Percentiles rank a stretch among this genome's conserved stretches.
These are phyloP conservation scores for Ormyrus rosae DNA, from an alignment of 2,888 invertebrate species.

Conservation along the genomic window DNA sequence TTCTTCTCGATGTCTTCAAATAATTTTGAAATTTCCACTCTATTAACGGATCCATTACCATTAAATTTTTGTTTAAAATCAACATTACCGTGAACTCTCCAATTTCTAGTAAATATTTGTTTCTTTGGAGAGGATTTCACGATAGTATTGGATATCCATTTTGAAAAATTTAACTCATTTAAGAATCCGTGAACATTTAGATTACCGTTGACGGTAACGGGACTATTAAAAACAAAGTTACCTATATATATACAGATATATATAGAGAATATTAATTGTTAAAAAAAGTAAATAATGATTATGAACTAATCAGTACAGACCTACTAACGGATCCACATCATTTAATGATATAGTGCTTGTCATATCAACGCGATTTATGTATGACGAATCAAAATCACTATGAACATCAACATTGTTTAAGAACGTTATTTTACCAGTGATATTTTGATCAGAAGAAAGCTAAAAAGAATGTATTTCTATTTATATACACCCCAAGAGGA, in stretches of 20 bases:
- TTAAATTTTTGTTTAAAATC: conserved; percentile 67
- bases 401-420: conserved; percentile 58
- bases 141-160: conserved; percentile 63
- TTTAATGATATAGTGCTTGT: conserved; percentile 58
- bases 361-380: conserved; percentile 63
- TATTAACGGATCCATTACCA: conserved; percentile 38
- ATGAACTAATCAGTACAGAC: conserved; percentile 51
- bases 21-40: conserved; percentile 4
- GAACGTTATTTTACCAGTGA: conserved; percentile 64
- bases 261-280: too few species aligned
- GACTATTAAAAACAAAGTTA: conserved; percentile 62
- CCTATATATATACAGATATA: conserved; percentile 54
- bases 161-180: conserved; percentile 60
- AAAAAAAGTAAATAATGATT: too few species aligned
- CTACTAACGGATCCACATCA: conserved; percentile 60
- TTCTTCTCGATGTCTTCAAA: conserved; percentile 1
- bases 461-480: conserved; percentile 44
- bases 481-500: neutral
- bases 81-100: conserved; percentile 75
- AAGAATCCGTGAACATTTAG: conserved; percentile 59
- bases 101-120: conserved; percentile 76
- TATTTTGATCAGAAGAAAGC: conserved; percentile 63
- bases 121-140: conserved; percentile 56
- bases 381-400: conserved; percentile 61
- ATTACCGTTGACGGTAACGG: conserved; percentile 59